Conservation (phyloP, 2,888 invertebrate species). For the Meandrusa payeni region DNA sequence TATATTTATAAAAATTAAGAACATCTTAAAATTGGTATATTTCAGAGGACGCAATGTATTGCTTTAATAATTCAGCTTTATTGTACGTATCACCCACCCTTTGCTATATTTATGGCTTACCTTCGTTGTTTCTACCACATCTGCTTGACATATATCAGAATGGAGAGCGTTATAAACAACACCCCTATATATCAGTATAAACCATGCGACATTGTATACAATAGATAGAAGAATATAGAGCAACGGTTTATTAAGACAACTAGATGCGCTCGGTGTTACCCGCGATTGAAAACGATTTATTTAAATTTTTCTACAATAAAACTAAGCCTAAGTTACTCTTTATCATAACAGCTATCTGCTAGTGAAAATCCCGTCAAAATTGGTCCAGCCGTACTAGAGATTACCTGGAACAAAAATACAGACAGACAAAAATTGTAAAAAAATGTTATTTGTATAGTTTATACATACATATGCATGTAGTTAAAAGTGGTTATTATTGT, state of each 20-base stretch:
- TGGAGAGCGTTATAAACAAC: constrained; percentile 36
- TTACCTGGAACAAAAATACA: no score
- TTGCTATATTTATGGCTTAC: constrained; percentile 74
- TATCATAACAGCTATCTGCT: no score
- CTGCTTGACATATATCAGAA: constrained; percentile 68
- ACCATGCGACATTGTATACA: constrained; percentile 10
- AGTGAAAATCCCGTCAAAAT: no score
- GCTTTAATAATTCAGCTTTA: constrained; percentile 78
- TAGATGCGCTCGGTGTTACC: no score
- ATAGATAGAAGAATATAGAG: neutral
- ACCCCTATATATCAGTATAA: constrained; percentile 20
- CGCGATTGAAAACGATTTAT: no score
- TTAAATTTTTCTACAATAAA: no score
- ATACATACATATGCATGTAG: no score
- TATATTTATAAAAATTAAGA: constrained; percentile 24
- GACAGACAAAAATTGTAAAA: no score
- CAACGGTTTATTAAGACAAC: neutral
- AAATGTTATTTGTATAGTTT: no score
- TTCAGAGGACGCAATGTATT: constrained; percentile 66
- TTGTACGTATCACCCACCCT: constrained; percentile 75
- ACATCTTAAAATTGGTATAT: constrained; percentile 51
- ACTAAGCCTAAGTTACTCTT: no score
- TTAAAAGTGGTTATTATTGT: no score
- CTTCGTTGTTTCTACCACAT: constrained; percentile 63
- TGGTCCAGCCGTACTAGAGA: no score